These are phyloP conservation scores for Corynorhinus townsendii DNA, from an alignment of 2,113 vertebrate genomes.

Conservation along the genomic window DNA sequence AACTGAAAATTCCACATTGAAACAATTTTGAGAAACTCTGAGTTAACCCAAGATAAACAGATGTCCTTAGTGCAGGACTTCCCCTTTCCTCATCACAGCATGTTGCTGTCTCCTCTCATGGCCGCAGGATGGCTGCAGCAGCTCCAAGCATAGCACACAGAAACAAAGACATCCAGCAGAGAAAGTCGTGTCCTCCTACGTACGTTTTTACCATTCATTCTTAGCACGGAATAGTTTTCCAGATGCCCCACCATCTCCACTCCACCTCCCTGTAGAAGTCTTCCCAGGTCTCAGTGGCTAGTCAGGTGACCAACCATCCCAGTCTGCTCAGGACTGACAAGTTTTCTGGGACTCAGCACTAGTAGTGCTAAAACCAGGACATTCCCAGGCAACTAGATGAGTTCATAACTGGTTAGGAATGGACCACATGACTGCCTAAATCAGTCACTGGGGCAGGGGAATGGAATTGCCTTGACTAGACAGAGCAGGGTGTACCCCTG, in stretches of 20 bases:
- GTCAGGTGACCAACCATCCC: neutral
- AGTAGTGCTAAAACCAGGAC: neutral
- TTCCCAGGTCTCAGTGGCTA: neutral
- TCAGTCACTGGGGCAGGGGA: neutral
- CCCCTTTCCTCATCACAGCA: neutral
- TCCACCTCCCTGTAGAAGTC: neutral
- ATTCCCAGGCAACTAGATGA: neutral
- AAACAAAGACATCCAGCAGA: neutral
- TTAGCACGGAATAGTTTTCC: neutral
- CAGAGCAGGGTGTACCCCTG: neutral
- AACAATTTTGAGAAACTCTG: neutral
- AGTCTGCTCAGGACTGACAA: neutral
- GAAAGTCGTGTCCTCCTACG: neutral
- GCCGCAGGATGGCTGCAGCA: neutral
- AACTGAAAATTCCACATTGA: neutral
- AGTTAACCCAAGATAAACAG: neutral
- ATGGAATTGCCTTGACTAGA: neutral
- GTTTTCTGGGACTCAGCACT: neutral
- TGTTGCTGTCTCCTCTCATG: neutral
- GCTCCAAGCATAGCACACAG: neutral
- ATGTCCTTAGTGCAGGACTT: neutral
- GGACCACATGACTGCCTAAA: neutral
- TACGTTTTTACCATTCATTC: neutral
- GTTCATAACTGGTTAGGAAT: neutral
- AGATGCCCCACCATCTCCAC: neutral